Base-by-base conservation (phyloP, 2,888 invertebrate species). In the Apodemia duryi region DNA sequence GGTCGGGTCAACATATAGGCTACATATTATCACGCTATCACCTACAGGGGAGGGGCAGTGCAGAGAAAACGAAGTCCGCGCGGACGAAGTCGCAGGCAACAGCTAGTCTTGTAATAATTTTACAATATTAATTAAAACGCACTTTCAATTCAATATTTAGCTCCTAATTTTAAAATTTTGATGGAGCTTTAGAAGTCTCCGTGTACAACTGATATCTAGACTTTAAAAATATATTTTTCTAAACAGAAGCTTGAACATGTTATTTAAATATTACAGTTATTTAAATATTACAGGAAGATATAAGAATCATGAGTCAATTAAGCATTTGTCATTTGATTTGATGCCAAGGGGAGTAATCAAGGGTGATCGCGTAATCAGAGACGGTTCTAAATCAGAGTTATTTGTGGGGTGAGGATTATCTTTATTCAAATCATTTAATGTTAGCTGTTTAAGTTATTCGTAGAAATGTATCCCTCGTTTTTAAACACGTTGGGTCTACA, bases 301-400 rank as follows among this genome's bases (percentile, higher is more conserved):
- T 21, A 21, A 21, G 21, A 64, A 62, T 66, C 51, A 63, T 41
- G 35, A 66, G 67, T 66, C 69, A 71, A 72, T 73, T 71, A 74
- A 69, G 66, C 65, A 66, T 65, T 63, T 63, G 67, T 70, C 66
- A 64, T 65, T 69, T 71, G 63, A 65, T 66, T 68, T 66, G 67
- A 68, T 68, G 65, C 69, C 64, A 67, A 68, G 70, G 74, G 73
- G 69, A 71, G 75, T 73, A 72, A 75, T 73, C 72, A 73, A 75
- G 81, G 81, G 80, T 75, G 78, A 71, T 71, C 69, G 70, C 72
- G 77, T 75, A 78, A 80, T 74, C 69, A 71, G 82, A 79, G 77
- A 77, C 68, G 74, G 70, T 74, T 70, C 73, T 82, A 79, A 82
- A 80, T 81, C 81, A 80, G 73, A 71, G 73, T 70, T 71, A 71